Evolutionary conservation across 64 coral and sea anemone species (phyloP).

Genomic region (Dendronephthya gigantea): DNA sequence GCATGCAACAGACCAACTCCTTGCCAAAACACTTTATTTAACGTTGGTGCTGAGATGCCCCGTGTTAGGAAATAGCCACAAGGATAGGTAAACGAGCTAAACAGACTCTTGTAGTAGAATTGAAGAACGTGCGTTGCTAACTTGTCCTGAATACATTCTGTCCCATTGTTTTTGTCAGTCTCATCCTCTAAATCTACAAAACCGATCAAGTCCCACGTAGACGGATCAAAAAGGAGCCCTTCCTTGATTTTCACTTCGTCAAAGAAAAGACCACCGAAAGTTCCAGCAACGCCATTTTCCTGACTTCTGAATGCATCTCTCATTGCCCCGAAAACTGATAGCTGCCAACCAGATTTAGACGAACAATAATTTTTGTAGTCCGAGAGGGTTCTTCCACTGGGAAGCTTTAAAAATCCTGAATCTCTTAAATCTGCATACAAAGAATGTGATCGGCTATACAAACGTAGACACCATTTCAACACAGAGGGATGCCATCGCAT

Average conservation of each 20-base stretch:
- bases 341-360: slow-evolving; percentile 7
- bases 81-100: background rate
- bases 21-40: slow-evolving; percentile 5
- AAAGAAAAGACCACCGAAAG: background rate
- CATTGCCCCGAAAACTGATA: slow-evolving; percentile 3
- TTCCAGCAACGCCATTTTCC: background rate
- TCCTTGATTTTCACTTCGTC: slow-evolving; percentile 8
- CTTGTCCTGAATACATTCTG: background rate
- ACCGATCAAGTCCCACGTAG: background rate
- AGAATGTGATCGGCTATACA: background rate
- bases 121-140: background rate
- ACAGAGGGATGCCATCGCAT: slow-evolving; percentile 14
- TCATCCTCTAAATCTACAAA: background rate
- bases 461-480: slow-evolving; percentile 1
- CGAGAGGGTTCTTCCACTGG: background rate
- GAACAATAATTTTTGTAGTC: slow-evolving; percentile 7
- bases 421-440: background rate
- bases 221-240: background rate
- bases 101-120: slow-evolving; percentile 5
- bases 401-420: slow-evolving; percentile 9
- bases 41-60: background rate
- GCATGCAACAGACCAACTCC: background rate
- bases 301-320: background rate
- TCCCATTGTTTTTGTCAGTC: too few species aligned
- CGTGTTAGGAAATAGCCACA: slow-evolving; percentile 9